Conservation (phyloP, 2,113 vertebrate genomes). For the Rousettus leschenaultii region DNA sequence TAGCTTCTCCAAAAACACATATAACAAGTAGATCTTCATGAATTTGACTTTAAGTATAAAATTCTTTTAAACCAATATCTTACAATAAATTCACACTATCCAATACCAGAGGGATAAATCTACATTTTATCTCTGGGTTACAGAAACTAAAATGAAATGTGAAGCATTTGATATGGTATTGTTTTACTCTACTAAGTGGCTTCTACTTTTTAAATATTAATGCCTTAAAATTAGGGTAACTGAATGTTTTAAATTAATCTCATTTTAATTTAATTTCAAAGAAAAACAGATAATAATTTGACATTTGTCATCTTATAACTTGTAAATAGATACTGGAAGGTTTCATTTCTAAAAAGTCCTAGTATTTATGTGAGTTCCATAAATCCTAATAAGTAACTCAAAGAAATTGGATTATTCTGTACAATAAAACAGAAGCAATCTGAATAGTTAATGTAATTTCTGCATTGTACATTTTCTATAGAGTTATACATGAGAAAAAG, state of each 20-base stretch:
- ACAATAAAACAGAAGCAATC: not conserved
- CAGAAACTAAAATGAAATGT: not conserved
- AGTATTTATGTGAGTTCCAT: not conserved
- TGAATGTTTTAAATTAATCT: not conserved
- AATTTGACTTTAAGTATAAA: not conserved
- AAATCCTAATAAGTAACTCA: not conserved
- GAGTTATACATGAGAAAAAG: not conserved
- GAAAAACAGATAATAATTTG: not conserved
- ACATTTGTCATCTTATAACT: not conserved
- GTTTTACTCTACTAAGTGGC: not conserved
- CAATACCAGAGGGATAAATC: not conserved
- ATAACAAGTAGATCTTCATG: not conserved
- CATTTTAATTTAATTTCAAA: constrained; percentile 2
- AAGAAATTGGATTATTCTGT: not conserved
- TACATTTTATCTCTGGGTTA: not conserved
- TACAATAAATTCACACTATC: not conserved
- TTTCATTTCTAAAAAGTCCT: not conserved
- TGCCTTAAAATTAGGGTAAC: not conserved
- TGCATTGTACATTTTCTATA: not conserved
- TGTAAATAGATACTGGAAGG: not conserved
- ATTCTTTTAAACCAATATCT: not conserved
- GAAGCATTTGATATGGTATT: not conserved
- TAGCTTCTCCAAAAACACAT: not conserved
- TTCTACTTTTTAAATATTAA: not conserved
- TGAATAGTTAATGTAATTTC: not conserved